These are phyloP conservation scores for Anastrepha ludens DNA, from an alignment of 1,140 invertebrate species.

Conservation along the genomic window DNA sequence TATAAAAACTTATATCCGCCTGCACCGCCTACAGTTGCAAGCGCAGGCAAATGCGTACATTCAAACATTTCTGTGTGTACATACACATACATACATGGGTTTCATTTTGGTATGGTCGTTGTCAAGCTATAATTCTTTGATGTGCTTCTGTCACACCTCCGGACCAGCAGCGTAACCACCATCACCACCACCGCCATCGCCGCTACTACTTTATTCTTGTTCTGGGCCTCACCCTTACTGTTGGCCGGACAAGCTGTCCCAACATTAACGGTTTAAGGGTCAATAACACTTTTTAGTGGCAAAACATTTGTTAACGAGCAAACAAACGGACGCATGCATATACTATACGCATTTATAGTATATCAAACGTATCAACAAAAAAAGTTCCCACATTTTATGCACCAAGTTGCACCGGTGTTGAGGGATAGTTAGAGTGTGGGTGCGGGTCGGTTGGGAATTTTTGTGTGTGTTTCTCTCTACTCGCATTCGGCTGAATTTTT, in stretches of 20 bases:
- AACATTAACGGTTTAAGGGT: conserved; percentile 45
- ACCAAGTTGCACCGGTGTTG: conserved; percentile 16
- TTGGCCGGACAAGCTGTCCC: conserved; percentile 7
- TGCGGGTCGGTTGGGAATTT: not conserved
- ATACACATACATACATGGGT: too few species aligned
- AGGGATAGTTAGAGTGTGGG: not conserved
- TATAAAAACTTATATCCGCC: conserved; percentile 1
- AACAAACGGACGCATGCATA: not conserved
- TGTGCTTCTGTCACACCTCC: conserved; percentile 43
- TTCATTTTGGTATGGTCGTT: not conserved
- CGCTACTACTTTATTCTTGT: not conserved
- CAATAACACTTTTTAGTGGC: conserved; percentile 53
- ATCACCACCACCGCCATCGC: not conserved
- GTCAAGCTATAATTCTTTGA: conserved; percentile 51
- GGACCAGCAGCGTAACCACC: not conserved
- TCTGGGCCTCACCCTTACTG: conserved; percentile 21
- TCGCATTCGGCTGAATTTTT: not conserved
- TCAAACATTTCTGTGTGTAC: not conserved
- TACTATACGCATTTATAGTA: conserved; percentile 6
- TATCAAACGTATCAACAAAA: not conserved
- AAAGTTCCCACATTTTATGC: conserved; percentile 35
- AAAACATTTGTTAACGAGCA: conserved; percentile 46
- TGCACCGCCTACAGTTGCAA: conserved; percentile 2
- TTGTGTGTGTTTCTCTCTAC: not conserved
- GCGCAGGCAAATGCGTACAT: not conserved